Base-by-base conservation (phyloP, 1,140 invertebrate species). In the Mesaphorura yosii region DNA sequence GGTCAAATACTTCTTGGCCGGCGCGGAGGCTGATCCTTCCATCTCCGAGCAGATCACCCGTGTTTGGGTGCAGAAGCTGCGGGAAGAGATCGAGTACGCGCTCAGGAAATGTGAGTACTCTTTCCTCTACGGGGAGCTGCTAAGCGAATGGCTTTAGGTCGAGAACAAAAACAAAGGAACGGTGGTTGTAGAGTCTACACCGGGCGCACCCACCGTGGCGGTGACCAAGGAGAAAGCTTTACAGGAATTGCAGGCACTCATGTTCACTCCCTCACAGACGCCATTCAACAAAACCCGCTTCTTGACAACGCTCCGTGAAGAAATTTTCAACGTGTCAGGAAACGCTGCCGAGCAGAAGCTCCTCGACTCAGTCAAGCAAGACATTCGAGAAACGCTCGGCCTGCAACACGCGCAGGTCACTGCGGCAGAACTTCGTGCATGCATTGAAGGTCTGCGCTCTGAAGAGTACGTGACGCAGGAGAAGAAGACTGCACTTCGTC, bases 81-180 rank as follows among this genome's bases (percentile, higher is more conserved):
- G 49, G 17, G 27, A 19, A 20, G 25, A 57, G 26, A 57, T 57
- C 6, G 31, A 57, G n/a, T 45, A 26, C 26, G 12, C 34, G 17
- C 20, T 57, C 7, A 26, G 37, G 14, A 53, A 44, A 45, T 58
- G 56, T 38, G 50, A 58, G n/a, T 58, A 58, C 28, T 58, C 56
- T 5, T 58, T 25, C 23, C 34, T 53, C 0, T 58, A 44, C 38
- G 56, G 51, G 2, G 34, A 20, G 6, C 14, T 53, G 0, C 26
- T 58, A n/a, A 58, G 28, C 15, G 48, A 58, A 38, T 58, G 46
- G 38, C 46, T 58, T 23, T 45, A 38, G 25, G 14, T 29, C 2
- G 27, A 45, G 10, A 22, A n/a, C 5, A 40, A 28, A 3, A 3
- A 6, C 1, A n/a, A n/a, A n/a, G 7, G 4, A 6, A 7, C 17